These are phyloP conservation scores for Carposina sasakii DNA, from an alignment of 1,140 invertebrate species.

Conservation along the genomic window DNA sequence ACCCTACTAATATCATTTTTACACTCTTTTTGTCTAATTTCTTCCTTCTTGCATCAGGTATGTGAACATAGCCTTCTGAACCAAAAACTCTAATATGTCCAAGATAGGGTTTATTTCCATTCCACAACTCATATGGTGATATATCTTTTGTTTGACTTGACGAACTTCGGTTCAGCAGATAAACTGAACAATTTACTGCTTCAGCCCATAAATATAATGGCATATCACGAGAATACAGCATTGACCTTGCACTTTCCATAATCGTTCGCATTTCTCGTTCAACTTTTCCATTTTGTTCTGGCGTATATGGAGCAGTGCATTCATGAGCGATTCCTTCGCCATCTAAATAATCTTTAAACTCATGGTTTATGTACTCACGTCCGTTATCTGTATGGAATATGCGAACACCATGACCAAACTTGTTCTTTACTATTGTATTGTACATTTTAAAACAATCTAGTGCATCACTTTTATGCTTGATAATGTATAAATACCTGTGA, in stretches of 20 bases:
- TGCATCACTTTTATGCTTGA: slow-evolving; percentile 53
- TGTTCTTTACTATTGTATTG: slow-evolving; percentile 33
- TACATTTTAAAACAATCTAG: slow-evolving; percentile 38
- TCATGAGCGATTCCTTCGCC: slow-evolving; percentile 37
- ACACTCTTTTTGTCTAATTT: slow-evolving; percentile 24
- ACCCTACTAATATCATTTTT: slow-evolving; percentile 6
- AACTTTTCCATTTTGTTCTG: slow-evolving; percentile 55
- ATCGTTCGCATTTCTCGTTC: slow-evolving; percentile 52
- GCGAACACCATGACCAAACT: slow-evolving; percentile 28
- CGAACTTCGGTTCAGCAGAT: slow-evolving; percentile 43
- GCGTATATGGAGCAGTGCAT: slow-evolving; percentile 34
- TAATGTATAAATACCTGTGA: slow-evolving; percentile 55
- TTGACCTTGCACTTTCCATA: slow-evolving; percentile 35
- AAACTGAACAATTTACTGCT: slow-evolving; percentile 39
- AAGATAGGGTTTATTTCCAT: slow-evolving; percentile 21
- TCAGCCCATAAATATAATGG: slow-evolving; percentile 25
- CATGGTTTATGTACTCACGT: slow-evolving; percentile 40
- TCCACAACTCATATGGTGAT: slow-evolving; percentile 27
- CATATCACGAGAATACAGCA: slow-evolving; percentile 32
- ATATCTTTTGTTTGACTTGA: slow-evolving; percentile 22
- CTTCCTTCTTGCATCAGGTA: slow-evolving; percentile 21
- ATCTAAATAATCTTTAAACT: slow-evolving; percentile 30
- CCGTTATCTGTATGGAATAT: slow-evolving; percentile 47
- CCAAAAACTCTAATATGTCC: slow-evolving; percentile 22
- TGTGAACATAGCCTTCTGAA: slow-evolving; percentile 21